Evolutionary conservation across 37 sponge, comb jelly and placozoan genomes (phyloP).

Genomic region (Eunapius fragilis): DNA sequence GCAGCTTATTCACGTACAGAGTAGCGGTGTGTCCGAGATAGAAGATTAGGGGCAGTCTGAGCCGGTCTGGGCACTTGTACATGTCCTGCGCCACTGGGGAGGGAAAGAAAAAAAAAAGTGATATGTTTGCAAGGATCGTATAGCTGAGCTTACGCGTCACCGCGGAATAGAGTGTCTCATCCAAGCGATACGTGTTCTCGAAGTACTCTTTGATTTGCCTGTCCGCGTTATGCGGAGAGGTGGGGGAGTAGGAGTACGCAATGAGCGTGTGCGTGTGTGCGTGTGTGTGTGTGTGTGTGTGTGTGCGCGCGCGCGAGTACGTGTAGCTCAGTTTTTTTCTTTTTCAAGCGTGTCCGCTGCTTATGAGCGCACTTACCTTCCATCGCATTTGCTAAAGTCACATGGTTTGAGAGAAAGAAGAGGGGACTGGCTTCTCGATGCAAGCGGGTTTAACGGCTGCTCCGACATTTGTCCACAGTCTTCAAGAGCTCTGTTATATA

Average conservation of each 20-base stretch:
- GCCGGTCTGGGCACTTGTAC: constrained; percentile 66
- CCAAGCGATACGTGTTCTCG: constrained; percentile 77
- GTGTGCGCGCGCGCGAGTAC: constrained; percentile 8
- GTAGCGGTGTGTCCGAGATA: constrained; percentile 78
- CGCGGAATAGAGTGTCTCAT: constrained; percentile 72
- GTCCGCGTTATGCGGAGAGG: constrained; percentile 16
- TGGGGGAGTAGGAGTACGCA: constrained; percentile 15
- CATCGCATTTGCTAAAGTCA: constrained; percentile 3
- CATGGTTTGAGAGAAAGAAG: constrained; percentile 17
- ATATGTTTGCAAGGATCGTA: no score
- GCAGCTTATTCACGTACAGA: constrained; percentile 82
- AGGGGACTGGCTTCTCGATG: neutral
- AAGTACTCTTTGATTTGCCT: constrained; percentile 84
- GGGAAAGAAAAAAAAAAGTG: no score
- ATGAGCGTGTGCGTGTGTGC: neutral
- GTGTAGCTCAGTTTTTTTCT: no score
- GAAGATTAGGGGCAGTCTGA: constrained; percentile 78
- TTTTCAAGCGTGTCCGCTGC: no score
- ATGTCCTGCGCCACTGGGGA: neutral
- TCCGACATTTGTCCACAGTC: neutral
- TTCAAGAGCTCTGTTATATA: no score
- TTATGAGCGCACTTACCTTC: neutral
- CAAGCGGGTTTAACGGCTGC: neutral
- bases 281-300: constrained; percentile 8
- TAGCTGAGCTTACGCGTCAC: constrained; percentile 72